These are phyloP conservation scores for Euthynnus affinis DNA, from an alignment of 2,797 vertebrate genomes.

Conservation along the genomic window DNA sequence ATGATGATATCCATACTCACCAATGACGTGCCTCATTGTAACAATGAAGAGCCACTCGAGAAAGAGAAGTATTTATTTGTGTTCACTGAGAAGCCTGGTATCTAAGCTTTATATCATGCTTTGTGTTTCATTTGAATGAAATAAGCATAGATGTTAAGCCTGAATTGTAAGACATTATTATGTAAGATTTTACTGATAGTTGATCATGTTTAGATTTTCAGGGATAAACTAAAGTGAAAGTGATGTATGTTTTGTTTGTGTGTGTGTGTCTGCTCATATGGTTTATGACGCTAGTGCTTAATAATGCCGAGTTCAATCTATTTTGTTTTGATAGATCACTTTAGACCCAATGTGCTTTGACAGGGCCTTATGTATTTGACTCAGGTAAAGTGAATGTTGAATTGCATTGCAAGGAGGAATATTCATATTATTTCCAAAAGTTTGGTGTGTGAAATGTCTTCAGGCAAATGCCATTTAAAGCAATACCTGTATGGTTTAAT, in stretches of 20 bases:
- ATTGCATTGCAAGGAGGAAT: conserved; percentile 20
- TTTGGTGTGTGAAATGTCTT: conserved; percentile 7
- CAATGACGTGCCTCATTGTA: conserved; percentile 68
- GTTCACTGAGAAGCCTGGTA: conserved; percentile 31
- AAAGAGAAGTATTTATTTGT: conserved; percentile 63
- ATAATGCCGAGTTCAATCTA: conserved; percentile 3
- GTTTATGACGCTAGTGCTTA: not conserved
- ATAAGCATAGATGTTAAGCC: conserved; percentile 27
- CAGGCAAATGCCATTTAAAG: conserved; percentile 43
- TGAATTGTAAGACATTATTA: conserved; percentile 36
- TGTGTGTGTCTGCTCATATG: conserved; percentile 17
- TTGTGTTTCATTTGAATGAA: conserved; percentile 48
- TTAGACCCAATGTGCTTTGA: conserved; percentile 27
- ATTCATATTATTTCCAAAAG: conserved; percentile 2
- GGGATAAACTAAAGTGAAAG: conserved; percentile 37
- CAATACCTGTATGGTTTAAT: conserved; percentile 8
- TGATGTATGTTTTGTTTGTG: conserved; percentile 26
- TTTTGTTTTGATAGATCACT: conserved; percentile 24
- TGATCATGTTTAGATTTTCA: conserved; percentile 47
- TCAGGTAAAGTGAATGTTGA: conserved; percentile 63
- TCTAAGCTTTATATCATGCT: conserved; percentile 42
- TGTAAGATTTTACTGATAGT: conserved; percentile 29
- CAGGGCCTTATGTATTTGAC: conserved; percentile 47
- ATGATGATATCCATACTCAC: conserved; percentile 34
- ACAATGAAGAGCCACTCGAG: conserved; percentile 58